phyloP scores from a whole-genome alignment of 1,140 invertebrate genomes.

The Drosophila melanica region DNA sequence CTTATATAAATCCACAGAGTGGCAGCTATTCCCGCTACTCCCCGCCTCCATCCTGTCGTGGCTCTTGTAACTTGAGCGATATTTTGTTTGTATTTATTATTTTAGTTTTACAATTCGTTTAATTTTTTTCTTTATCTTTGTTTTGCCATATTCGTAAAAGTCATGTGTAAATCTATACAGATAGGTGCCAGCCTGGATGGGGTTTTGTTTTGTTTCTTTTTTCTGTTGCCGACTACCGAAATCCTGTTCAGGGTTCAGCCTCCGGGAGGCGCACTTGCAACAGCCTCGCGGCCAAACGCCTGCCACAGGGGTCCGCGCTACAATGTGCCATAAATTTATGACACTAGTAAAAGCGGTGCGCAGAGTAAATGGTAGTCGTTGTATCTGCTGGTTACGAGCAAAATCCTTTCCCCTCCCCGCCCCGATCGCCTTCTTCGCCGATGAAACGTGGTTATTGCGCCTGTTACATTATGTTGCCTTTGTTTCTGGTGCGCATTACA shows the following conservation, averaged over 20 bases:
- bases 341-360: conserved; percentile 73
- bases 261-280: too few species aligned
- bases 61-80: background rate
- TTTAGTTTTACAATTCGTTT: too few species aligned
- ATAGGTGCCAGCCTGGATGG: conserved; percentile 73
- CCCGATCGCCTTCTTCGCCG: too few species aligned
- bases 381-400: conserved; percentile 43
- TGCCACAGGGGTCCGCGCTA: conserved; percentile 16
- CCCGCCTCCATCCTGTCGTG: background rate
- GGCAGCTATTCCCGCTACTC: background rate
- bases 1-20: conserved; percentile 20
- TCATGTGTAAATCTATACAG: conserved; percentile 48
- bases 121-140: background rate
- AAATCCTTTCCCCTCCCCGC: background rate
- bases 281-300: too few species aligned
- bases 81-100: background rate
- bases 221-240: conserved; percentile 52
- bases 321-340: conserved; percentile 81
- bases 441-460: conserved; percentile 4
- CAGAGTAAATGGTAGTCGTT: conserved; percentile 48
- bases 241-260: conserved; percentile 24
- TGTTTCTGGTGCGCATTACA: conserved; percentile 78
- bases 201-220: too few species aligned
- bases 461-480: conserved; percentile 78
- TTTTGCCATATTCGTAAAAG: conserved; percentile 3